Base-by-base conservation (phyloP, 2,797 vertebrate genomes). In the Tenualosa ilisha region DNA sequence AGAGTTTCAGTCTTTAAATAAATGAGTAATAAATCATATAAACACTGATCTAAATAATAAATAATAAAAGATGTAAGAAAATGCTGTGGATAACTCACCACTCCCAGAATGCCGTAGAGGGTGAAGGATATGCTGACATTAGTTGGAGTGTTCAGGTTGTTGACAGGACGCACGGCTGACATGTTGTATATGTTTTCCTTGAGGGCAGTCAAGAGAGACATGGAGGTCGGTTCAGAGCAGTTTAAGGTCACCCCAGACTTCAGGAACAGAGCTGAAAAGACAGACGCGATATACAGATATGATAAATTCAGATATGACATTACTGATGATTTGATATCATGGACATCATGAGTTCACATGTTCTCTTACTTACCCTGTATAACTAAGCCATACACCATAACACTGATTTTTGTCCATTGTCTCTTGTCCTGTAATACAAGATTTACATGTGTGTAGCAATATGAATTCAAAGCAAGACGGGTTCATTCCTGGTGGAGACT, bases 61-160 rank as follows among this genome's bases (percentile, higher is more conserved):
- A 54, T 20, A 56, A 20, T 6, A 0, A 20, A 56, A 56, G 15
- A 20, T 17, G 20, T 20, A 20, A 5, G 54, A 20, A 6, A 56
- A 56, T 20, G 54, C 3, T 2, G 20, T 22, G 5, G 3, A 22
- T 20, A 22, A 90, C 92, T 90, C 86, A 96, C 95, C 95, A 96
- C 95, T 22, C 96, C 94, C n/a, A 97, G 91, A 17, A 96, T 93
- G 0, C 96, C 96, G 2, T 96, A 97, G 12, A 97, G 93, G 0
- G 96, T 96, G 92, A 97, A 96, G 86, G 96, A 97, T 88, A 96
- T 95, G 91, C 95, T 96, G 87, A 95, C 75, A 7, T 92, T 91
- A 75, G 95, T 96, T 24, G 95, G 95, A 54, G 92, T 94, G 84
- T 94, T 96, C 83, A 95, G 91, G 88, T 96, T 96, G 37, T 93